Percentiles rank a stretch among this genome's conserved stretches.
Evolutionary conservation across 2,888 invertebrate genomes (phyloP).

Genomic region (Cerastis leucographa): DNA sequence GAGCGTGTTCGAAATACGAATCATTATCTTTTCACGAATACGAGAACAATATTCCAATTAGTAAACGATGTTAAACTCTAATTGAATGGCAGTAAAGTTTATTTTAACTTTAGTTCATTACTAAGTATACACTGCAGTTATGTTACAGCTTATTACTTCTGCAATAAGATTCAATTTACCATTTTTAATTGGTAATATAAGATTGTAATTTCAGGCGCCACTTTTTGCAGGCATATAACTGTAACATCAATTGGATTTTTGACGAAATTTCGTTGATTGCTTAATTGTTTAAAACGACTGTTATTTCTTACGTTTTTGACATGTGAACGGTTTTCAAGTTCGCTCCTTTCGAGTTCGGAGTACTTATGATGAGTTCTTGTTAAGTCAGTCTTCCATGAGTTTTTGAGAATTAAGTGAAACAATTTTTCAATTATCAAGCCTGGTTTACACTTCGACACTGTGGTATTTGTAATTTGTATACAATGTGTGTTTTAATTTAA

Average conservation of each 20-base stretch:
- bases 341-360: slow-evolving; percentile 47
- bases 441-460: slow-evolving; percentile 13
- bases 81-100: slow-evolving; percentile 45
- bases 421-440: slow-evolving; percentile 44
- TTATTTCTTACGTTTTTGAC: slow-evolving; percentile 78
- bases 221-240: slow-evolving; percentile 81
- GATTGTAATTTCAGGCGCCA: slow-evolving; percentile 77
- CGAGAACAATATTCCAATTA: slow-evolving; percentile 63
- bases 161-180: slow-evolving; percentile 39
- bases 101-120: slow-evolving; percentile 40
- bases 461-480: background rate
- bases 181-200: slow-evolving; percentile 7
- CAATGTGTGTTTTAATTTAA: background rate
- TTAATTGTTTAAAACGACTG: slow-evolving; percentile 85
- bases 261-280: slow-evolving; percentile 86
- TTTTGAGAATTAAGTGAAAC: slow-evolving; percentile 23
- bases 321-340: slow-evolving; percentile 68
- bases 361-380: slow-evolving; percentile 57
- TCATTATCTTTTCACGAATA: slow-evolving; percentile 84
- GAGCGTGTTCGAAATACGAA: slow-evolving; percentile 84
- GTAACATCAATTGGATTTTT: slow-evolving; percentile 82
- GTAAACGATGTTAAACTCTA: slow-evolving; percentile 55
- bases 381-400: slow-evolving; percentile 46
- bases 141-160: slow-evolving; percentile 8
- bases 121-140: slow-evolving; percentile 12